Conservation (phyloP, 2,797 vertebrate genomes). For the Sphaeramia orbicularis region DNA sequence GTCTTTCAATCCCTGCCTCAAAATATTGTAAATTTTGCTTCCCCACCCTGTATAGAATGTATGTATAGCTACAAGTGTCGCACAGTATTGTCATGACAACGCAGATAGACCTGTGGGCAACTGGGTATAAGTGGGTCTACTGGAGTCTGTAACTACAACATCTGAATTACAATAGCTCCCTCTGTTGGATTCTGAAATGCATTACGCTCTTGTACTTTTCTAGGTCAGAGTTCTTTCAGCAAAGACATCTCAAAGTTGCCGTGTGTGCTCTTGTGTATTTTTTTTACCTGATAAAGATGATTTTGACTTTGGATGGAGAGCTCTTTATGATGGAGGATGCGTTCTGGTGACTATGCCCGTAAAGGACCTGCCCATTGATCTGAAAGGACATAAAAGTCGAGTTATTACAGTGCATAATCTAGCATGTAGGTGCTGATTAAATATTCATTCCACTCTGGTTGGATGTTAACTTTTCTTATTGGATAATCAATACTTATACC, state of each 20-base stretch:
- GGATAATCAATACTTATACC: slow-evolving; percentile 73
- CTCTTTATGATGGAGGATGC: slow-evolving; percentile 98
- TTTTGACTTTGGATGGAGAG: slow-evolving; percentile 93
- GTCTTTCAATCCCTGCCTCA: too few species aligned
- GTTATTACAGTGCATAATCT: too few species aligned
- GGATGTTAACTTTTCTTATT: too few species aligned
- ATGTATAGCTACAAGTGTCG: too few species aligned
- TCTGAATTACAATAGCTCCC: slow-evolving; percentile 63
- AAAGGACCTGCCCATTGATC: slow-evolving; percentile 97
- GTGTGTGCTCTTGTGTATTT: background rate
- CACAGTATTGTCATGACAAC: too few species aligned
- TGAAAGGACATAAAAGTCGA: slow-evolving; percentile 55
- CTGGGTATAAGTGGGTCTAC: too few species aligned
- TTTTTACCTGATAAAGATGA: slow-evolving; percentile 93
- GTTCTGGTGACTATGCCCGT: slow-evolving; percentile 96
- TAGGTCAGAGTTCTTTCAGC: background rate
- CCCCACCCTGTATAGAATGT: too few species aligned
- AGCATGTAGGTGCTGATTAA: too few species aligned
- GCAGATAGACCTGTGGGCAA: too few species aligned
- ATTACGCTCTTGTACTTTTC: slow-evolving; percentile 37
- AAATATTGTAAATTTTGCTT: too few species aligned
- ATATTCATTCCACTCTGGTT: too few species aligned
- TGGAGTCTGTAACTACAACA: too few species aligned
- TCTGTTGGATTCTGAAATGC: slow-evolving; percentile 61
- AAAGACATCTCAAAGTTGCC: background rate